Conservation (phyloP, 2,797 vertebrate genomes). For the Setipinna tenuifilis region DNA sequence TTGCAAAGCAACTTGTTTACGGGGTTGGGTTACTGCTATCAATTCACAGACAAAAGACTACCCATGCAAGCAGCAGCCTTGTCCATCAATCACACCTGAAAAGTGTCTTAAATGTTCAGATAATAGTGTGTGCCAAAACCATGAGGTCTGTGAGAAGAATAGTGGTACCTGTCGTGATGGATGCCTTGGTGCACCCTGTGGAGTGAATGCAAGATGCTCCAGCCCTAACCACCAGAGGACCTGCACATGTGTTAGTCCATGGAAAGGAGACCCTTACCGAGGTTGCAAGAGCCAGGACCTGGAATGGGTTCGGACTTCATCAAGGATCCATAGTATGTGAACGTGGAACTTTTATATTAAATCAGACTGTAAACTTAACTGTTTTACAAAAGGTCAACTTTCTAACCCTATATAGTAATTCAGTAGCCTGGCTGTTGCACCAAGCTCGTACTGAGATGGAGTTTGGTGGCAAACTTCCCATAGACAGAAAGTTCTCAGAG, state of each 20-base stretch:
- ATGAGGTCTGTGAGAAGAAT: neutral
- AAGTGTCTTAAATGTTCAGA: neutral
- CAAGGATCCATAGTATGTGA: neutral
- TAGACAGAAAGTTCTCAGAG: too few species aligned
- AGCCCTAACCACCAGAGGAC: neutral
- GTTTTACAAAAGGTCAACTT: too few species aligned
- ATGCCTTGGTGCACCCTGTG: neutral
- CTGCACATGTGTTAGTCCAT: neutral
- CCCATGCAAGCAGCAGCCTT: neutral
- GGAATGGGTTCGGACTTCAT: neutral
- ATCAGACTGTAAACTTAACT: too few species aligned
- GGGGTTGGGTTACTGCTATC: neutral
- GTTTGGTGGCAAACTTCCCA: too few species aligned
- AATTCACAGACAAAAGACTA: neutral
- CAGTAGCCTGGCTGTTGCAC: too few species aligned
- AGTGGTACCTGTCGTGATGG: neutral
- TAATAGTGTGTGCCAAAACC: neutral
- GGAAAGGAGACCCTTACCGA: neutral
- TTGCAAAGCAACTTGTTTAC: neutral
- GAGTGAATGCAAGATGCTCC: neutral
- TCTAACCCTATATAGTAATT: too few species aligned
- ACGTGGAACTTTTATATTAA: neutral
- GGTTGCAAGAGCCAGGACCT: neutral
- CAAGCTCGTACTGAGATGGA: too few species aligned
- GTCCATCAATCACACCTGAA: neutral